Base-by-base conservation (phyloP, 2,113 vertebrate genomes). In the Eleginops maclovinus region DNA sequence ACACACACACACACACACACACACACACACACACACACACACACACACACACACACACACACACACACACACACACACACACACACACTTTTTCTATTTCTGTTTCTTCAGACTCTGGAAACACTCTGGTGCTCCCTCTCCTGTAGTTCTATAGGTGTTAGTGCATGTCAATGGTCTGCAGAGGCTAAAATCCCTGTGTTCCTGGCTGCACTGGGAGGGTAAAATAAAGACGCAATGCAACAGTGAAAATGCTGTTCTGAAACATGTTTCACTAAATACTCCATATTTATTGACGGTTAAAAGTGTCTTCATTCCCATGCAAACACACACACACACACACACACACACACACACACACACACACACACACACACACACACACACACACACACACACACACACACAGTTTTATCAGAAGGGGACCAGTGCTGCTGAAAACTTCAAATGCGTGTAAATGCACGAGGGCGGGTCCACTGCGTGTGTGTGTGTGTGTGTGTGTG, bases 331-430 rank as follows among this genome's bases (percentile, higher is more conserved):
- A 51, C 75, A n/a, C 71, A 51, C 75, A 47, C 69, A 26, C 69
- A 62, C 55, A 65, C 60, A 44, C 69, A 56, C 67, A n/a, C 31
- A 62, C 55, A 75, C 77, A 71, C 78, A 50, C 64, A 63, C 41
- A 51, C 82, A 77, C 75, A 56, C 84, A 77, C 36, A 13, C 69
- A 50, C 69, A 56, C 67, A 26, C 31, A 61, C 55, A 77, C 77
- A 71, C 78, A 53, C 64, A 63, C 41, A 55, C 82, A 77, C 75
- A 56, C 84, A 77, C 36, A 15, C 82, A 87, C 72, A 78, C 79
- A 60, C 60, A 31, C 22, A 9, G 63, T 75, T 9, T 41, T 81
- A 83, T 75, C 81, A 67, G 71, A 28, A 64, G 21, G 47, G 73
- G 69, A 59, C 8, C 68, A 63, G 58, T 69, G 44, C 72, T 51